Percentiles rank a stretch among this genome's conserved stretches.
Conservation (phyloP, 2,888 invertebrate genomes). For the Dasypogon diadema region DNA sequence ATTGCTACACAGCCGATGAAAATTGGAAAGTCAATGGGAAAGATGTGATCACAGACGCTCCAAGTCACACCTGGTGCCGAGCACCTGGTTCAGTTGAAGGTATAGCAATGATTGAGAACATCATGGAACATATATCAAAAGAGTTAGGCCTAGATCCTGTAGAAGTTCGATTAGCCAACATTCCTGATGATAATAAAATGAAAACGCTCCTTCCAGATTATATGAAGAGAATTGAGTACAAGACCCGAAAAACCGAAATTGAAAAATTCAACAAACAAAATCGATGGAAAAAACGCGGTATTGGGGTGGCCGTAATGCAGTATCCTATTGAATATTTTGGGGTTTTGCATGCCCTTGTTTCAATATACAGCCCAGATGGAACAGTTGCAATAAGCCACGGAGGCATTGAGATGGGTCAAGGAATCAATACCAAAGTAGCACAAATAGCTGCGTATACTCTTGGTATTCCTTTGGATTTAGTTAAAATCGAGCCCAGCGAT, state of each 20-base stretch:
- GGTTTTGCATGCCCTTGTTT: constrained; percentile 72
- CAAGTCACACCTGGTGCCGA: constrained; percentile 56
- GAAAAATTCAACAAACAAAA: constrained; percentile 75
- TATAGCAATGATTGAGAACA: constrained; percentile 72
- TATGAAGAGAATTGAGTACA: constrained; percentile 67
- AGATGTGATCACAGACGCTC: constrained; percentile 71
- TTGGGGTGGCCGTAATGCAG: constrained; percentile 75
- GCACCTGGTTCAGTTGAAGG: constrained; percentile 72
- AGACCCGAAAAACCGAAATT: constrained; percentile 70
- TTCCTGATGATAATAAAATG: constrained; percentile 60
- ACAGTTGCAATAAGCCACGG: constrained; percentile 76
- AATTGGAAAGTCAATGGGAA: constrained; percentile 76
- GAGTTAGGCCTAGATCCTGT: constrained; percentile 71
- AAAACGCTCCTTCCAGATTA: constrained; percentile 52
- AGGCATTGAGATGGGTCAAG: constrained; percentile 81
- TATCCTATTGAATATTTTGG: constrained; percentile 71
- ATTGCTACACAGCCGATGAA: constrained; percentile 71
- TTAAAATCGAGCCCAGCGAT: constrained; percentile 74
- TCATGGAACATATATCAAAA: constrained; percentile 77
- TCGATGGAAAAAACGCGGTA: constrained; percentile 81
- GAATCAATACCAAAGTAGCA: constrained; percentile 77
- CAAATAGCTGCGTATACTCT: constrained; percentile 79
- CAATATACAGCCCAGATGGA: constrained; percentile 77
- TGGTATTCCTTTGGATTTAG: constrained; percentile 74
- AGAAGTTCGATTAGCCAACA: constrained; percentile 72